phyloP scores from a whole-genome alignment of 2,797 vertebrate genomes.

The Myotis planiceps region DNA sequence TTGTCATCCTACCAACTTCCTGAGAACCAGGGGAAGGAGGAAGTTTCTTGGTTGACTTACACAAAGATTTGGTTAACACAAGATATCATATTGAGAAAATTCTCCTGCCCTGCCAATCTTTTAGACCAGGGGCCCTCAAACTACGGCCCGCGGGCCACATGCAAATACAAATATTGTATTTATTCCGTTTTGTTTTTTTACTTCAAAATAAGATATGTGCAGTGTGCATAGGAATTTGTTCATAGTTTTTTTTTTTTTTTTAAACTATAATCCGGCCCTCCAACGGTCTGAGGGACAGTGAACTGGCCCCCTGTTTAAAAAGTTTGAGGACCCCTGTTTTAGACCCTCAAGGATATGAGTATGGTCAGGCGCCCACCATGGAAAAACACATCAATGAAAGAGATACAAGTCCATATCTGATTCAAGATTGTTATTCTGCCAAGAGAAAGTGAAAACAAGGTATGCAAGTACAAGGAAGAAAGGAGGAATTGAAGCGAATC shows the following conservation, averaged over 20 bases:
- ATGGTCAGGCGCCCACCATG: background rate
- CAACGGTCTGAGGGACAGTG: too few relatives aligned
- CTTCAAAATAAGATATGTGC: too few relatives aligned
- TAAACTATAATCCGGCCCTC: too few relatives aligned
- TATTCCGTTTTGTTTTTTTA: too few relatives aligned
- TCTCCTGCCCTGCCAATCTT: background rate
- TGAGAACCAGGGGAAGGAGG: background rate
- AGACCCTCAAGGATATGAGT: background rate
- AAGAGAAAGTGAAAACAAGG: background rate
- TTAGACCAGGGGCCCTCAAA: too few relatives aligned
- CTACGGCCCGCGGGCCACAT: too few relatives aligned
- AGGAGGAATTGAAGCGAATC: slow-evolving; percentile 29
- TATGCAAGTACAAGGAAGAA: background rate
- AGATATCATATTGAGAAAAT: background rate
- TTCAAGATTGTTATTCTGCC: background rate
- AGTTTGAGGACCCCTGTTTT: too few relatives aligned
- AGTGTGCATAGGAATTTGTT: too few relatives aligned
- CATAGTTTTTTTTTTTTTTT: too few relatives aligned
- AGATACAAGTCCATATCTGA: background rate
- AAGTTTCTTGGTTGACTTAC: background rate
- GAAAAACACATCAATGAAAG: slow-evolving; percentile 15
- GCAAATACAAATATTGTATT: too few relatives aligned
- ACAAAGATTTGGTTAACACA: background rate
- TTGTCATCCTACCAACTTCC: background rate
- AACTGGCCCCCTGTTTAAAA: too few relatives aligned